These are phyloP conservation scores for Pseudochaenichthys georgianus DNA, from an alignment of 2,797 vertebrate genomes.

Conservation along the genomic window DNA sequence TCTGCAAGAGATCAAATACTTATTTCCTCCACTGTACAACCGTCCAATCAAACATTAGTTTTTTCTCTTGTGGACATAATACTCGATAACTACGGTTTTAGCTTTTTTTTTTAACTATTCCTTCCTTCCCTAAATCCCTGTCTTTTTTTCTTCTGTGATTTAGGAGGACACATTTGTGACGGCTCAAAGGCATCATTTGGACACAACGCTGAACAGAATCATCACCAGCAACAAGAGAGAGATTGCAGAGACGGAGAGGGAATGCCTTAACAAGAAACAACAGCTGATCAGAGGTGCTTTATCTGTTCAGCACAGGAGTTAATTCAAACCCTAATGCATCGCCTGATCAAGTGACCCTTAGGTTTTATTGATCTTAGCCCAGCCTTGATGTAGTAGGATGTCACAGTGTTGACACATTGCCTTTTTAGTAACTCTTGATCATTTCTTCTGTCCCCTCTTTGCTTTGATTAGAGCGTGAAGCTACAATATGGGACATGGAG, in stretches of 20 bases:
- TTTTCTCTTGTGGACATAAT: not conserved
- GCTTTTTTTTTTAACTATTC: not conserved
- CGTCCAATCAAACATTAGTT: not conserved
- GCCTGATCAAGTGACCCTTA: not conserved
- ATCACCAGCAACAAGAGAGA: constrained; percentile 90
- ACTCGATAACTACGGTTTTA: not conserved
- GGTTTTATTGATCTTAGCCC: too few species aligned
- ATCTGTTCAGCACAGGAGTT: not conserved
- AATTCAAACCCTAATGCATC: not conserved
- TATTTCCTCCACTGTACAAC: too few species aligned
- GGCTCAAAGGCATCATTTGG: constrained; percentile 88
- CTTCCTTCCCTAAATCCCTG: not conserved
- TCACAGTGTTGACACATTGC: not conserved
- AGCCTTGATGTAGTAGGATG: not conserved
- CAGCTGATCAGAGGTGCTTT: constrained; percentile 90
- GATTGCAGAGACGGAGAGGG: constrained; percentile 91
- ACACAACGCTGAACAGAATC: constrained; percentile 88
- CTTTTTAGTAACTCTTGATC: not conserved
- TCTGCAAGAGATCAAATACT: too few species aligned
- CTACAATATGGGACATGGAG: constrained; percentile 92
- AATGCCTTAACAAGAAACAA: constrained; percentile 93
- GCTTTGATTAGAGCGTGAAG: constrained; percentile 88
- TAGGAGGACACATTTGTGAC: constrained; percentile 90
- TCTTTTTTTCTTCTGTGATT: not conserved
- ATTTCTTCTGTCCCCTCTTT: not conserved